Evolutionary conservation across 2,888 invertebrate species (phyloP).

Genomic region (Polydrusus pterygomalis): DNA sequence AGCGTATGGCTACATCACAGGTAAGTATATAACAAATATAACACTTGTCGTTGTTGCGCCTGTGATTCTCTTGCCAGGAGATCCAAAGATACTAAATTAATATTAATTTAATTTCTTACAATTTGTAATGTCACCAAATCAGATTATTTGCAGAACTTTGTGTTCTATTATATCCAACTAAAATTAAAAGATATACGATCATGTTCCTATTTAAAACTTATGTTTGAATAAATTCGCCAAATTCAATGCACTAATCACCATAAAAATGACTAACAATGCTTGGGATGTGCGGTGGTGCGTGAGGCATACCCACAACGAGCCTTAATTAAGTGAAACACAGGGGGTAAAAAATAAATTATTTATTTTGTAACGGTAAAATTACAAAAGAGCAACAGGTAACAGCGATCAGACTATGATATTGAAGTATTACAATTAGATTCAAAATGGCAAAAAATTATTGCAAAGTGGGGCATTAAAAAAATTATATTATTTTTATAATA

Average conservation of each 20-base stretch:
- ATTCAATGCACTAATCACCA: not conserved
- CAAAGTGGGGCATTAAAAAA: slow-evolving; percentile 1
- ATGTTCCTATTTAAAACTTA: too few relatives aligned
- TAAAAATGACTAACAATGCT: slow-evolving; percentile 12
- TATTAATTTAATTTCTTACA: too few relatives aligned
- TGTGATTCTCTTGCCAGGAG: too few relatives aligned
- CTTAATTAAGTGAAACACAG: slow-evolving; percentile 25
- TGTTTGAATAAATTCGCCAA: not conserved
- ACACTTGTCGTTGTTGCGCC: too few relatives aligned
- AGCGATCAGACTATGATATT: not conserved
- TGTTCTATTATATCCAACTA: too few relatives aligned
- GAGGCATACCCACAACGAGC: not conserved
- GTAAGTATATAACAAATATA: too few relatives aligned
- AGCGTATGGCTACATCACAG: too few relatives aligned
- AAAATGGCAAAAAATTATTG: slow-evolving; percentile 3
- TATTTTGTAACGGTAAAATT: slow-evolving; percentile 24
- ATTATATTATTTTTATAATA: not conserved
- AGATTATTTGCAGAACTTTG: too few relatives aligned
- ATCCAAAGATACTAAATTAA: too few relatives aligned
- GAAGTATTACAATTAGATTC: not conserved
- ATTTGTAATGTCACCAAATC: too few relatives aligned
- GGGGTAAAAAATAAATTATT: slow-evolving; percentile 27
- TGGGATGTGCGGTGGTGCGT: slow-evolving; percentile 11
- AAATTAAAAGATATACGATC: too few relatives aligned
- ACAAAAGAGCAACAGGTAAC: slow-evolving; percentile 22